These are phyloP conservation scores for Gorsachius goisagi DNA, from an alignment of 2,113 vertebrate genomes.

Conservation along the genomic window DNA sequence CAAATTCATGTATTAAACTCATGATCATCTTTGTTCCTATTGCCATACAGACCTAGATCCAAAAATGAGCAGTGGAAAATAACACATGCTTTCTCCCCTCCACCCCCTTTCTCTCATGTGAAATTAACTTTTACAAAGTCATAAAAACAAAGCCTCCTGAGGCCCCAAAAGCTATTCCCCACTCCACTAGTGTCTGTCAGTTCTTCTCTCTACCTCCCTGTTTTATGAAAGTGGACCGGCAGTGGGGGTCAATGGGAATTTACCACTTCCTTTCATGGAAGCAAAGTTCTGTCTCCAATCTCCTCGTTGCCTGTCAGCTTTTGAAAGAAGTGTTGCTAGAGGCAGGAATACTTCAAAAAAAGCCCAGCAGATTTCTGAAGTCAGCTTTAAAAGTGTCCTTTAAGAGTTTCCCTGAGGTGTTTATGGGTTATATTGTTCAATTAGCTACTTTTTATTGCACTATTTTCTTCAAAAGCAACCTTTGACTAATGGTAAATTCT, in stretches of 20 bases:
- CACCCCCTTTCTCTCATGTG: background rate
- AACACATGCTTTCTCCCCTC: background rate
- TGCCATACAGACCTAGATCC: background rate
- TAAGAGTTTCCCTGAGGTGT: conserved; percentile 25
- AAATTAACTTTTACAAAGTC: background rate
- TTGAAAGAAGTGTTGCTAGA: conserved; percentile 6
- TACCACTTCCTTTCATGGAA: conserved; percentile 17
- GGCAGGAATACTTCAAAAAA: background rate
- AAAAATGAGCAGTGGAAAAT: background rate
- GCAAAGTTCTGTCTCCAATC: background rate
- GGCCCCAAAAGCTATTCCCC: background rate
- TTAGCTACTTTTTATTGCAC: conserved; percentile 33
- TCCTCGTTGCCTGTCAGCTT: background rate
- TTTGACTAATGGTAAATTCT: conserved; percentile 18
- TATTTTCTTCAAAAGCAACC: conserved; percentile 43
- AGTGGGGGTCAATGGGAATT: background rate
- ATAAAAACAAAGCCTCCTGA: background rate
- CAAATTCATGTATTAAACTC: background rate
- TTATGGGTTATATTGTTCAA: conserved; percentile 33
- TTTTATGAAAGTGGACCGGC: background rate
- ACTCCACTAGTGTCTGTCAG: background rate
- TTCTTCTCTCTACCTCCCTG: background rate
- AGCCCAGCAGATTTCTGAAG: background rate
- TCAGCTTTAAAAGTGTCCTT: conserved; percentile 9
- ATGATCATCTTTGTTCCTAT: background rate